These are phyloP conservation scores for Montipora cactus DNA, from an alignment of 64 coral and sea anemone species.

Conservation along the genomic window DNA sequence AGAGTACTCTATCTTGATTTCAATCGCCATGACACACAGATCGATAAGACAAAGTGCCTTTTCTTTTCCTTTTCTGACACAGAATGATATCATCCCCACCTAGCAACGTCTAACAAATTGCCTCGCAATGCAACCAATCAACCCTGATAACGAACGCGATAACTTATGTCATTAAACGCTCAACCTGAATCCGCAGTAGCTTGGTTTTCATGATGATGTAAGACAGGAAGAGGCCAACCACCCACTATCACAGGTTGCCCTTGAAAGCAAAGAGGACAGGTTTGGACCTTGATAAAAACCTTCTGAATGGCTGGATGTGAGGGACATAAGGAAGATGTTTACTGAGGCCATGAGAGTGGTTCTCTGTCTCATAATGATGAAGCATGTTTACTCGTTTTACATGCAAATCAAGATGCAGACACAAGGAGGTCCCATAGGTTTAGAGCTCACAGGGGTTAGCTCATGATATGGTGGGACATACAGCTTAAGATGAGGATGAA, in stretches of 20 bases:
- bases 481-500: not conserved
- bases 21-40: not conserved
- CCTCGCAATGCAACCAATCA: not conserved
- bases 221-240: too few species aligned
- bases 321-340: not conserved
- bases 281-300: too few species aligned
- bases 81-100: not conserved
- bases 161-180: not conserved
- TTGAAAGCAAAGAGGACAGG: too few species aligned
- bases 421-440: too few species aligned
- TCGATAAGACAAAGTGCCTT: not conserved
- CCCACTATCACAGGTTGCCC: too few species aligned
- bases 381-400: slow-evolving; percentile 3
- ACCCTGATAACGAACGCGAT: not conserved
- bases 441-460: too few species aligned
- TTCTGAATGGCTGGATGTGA: too few species aligned
- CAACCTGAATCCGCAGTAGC: not conserved
- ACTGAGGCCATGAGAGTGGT: slow-evolving; percentile 36
- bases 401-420: not conserved
- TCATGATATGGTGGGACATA: too few species aligned
- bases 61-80: not conserved
- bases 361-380: not conserved
- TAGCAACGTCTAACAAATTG: not conserved
- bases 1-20: not conserved
- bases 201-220: too few species aligned